phyloP scores from a whole-genome alignment of 1,140 invertebrate genomes.

The Drosophila punjabiensis region DNA sequence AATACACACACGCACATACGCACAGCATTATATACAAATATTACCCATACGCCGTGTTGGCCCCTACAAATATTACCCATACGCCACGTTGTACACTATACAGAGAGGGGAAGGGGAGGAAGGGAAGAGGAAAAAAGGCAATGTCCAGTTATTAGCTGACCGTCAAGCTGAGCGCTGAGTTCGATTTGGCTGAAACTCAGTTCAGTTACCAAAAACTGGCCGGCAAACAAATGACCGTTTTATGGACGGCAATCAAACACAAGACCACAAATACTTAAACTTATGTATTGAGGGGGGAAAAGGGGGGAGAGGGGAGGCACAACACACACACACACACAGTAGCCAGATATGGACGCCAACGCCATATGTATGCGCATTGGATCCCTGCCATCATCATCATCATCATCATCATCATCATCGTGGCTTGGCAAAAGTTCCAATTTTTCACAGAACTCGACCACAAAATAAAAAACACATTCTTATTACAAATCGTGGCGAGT shows the following conservation, averaged over 20 bases:
- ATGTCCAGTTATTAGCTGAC: slow-evolving; percentile 62
- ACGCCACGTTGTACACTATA: slow-evolving; percentile 33
- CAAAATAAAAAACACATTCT: slow-evolving; percentile 73
- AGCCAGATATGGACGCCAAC: slow-evolving; percentile 30
- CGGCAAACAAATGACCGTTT: slow-evolving; percentile 74
- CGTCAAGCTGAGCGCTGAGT: slow-evolving; percentile 7
- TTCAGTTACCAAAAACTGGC: slow-evolving; percentile 28
- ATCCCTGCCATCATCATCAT: slow-evolving; percentile 61
- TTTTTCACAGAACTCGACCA: slow-evolving; percentile 67
- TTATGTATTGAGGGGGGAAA: slow-evolving; percentile 9
- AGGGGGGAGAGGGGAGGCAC: neutral
- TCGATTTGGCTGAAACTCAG: slow-evolving; percentile 7
- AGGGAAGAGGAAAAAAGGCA: slow-evolving; percentile 26
- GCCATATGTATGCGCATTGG: slow-evolving; percentile 51
- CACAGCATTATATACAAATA: slow-evolving; percentile 13
- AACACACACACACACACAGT: neutral
- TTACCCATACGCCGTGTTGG: slow-evolving; percentile 51
- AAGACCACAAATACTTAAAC: slow-evolving; percentile 68
- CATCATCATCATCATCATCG: slow-evolving; percentile 51
- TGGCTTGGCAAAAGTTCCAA: slow-evolving; percentile 77
- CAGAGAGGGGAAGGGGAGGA: neutral
- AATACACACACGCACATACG: neutral
- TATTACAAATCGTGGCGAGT: slow-evolving; percentile 73
- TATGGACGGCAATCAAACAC: slow-evolving; percentile 76
- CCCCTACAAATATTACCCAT: slow-evolving; percentile 49